phyloP scores from a whole-genome alignment of 2,888 invertebrate species.

The Xanthorhoe spadicearia region DNA sequence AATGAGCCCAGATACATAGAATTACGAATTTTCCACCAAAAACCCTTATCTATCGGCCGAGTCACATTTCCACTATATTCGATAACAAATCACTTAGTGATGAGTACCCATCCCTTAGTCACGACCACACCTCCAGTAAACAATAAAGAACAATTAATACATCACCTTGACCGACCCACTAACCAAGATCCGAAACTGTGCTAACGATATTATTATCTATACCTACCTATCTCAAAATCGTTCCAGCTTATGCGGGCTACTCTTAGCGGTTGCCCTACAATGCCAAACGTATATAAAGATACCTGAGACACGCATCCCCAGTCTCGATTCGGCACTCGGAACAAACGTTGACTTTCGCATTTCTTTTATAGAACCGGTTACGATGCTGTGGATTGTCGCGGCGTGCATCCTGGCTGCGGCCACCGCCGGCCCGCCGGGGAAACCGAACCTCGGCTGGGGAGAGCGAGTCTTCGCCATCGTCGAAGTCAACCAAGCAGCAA shows the following conservation, averaged over 20 bases:
- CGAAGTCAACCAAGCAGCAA: constrained; percentile 80
- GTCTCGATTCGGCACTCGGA: constrained; percentile 67
- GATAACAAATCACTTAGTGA: constrained; percentile 27
- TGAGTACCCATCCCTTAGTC: constrained; percentile 40
- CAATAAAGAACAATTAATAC: constrained; percentile 64
- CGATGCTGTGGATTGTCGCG: constrained; percentile 65
- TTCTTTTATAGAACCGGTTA: constrained; percentile 75
- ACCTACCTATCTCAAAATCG: constrained; percentile 71
- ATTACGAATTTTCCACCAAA: background rate
- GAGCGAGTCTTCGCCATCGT: constrained; percentile 78
- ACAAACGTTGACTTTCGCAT: constrained; percentile 61
- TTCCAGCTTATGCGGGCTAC: constrained; percentile 67
- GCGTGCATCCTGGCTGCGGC: constrained; percentile 55
- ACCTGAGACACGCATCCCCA: constrained; percentile 67
- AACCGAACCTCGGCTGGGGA: constrained; percentile 77
- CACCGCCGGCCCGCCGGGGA: constrained; percentile 70
- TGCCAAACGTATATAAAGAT: constrained; percentile 77
- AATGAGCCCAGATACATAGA: background rate
- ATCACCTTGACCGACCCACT: constrained; percentile 76
- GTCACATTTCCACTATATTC: constrained; percentile 26
- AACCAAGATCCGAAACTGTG: constrained; percentile 77
- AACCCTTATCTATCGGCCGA: background rate
- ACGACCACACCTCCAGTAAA: constrained; percentile 49
- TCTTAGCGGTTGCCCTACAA: constrained; percentile 82
- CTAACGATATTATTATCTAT: constrained; percentile 71